Conservation (phyloP, 2,888 invertebrate species). For the Punctoribates punctum region DNA sequence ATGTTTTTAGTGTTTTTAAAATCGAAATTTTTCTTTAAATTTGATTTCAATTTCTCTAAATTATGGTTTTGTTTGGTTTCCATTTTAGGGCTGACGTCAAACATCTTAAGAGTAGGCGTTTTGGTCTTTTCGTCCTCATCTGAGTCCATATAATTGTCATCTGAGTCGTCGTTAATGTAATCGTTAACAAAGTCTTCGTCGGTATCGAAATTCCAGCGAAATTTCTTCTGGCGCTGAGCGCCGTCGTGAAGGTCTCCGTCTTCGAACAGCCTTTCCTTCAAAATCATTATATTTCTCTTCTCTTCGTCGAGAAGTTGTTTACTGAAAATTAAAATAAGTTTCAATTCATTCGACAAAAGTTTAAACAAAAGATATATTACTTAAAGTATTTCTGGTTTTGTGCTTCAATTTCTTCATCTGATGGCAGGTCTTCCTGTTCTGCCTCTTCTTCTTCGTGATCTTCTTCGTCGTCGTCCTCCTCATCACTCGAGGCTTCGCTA, state of each 20-base stretch:
- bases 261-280: slow-evolving; percentile 81
- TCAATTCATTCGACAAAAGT: not conserved
- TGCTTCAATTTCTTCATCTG: slow-evolving; percentile 29
- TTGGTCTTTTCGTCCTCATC: slow-evolving; percentile 16
- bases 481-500: slow-evolving; percentile 78
- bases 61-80: not conserved
- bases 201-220: slow-evolving; percentile 73
- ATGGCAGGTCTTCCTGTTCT: slow-evolving; percentile 33
- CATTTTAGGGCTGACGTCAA: not conserved
- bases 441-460: slow-evolving; percentile 63
- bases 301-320: slow-evolving; percentile 38
- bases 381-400: slow-evolving; percentile 37
- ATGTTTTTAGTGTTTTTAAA: not conserved
- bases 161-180: slow-evolving; percentile 30
- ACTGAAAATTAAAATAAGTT: slow-evolving; percentile 19
- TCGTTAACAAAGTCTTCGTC: slow-evolving; percentile 41
- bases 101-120: slow-evolving; percentile 8
- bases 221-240: slow-evolving; percentile 72
- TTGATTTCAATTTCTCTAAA: slow-evolving; percentile 4
- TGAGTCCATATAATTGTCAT: not conserved
- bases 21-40: not conserved
- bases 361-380: slow-evolving; percentile 8
- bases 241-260: slow-evolving; percentile 79
- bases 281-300: slow-evolving; percentile 60
- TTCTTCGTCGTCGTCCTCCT: slow-evolving; percentile 67